Evolutionary conservation across 2,113 vertebrate genomes (phyloP).

Genomic region (Atlantisia rogersi): DNA sequence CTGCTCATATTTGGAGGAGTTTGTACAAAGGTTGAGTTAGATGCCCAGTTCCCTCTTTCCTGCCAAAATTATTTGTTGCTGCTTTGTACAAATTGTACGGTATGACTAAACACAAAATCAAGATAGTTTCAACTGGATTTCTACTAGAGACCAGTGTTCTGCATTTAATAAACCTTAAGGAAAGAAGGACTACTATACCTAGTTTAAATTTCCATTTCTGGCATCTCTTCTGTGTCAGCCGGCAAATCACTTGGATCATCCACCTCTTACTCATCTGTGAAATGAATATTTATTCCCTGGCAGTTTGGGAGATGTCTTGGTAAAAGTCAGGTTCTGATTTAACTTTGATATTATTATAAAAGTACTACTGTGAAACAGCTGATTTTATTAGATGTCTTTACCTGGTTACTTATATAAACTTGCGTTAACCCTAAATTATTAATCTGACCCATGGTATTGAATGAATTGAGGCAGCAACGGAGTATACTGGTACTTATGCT

Average conservation of each 20-base stretch:
- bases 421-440: background rate
- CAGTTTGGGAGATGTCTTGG: background rate
- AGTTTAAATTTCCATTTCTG: background rate
- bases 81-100: background rate
- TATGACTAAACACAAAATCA: background rate
- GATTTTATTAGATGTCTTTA: background rate
- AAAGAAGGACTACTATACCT: background rate
- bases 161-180: background rate
- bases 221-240: background rate
- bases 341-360: background rate
- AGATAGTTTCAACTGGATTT: background rate
- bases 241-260: background rate
- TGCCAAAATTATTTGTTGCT: background rate
- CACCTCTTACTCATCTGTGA: background rate
- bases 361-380: background rate
- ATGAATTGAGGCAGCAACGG: background rate
- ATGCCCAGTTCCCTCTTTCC: background rate
- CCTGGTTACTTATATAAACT: background rate
- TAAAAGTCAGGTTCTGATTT: background rate
- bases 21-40: background rate
- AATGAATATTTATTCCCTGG: background rate
- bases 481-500: background rate
- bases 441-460: background rate
- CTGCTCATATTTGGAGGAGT: background rate
- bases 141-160: background rate